A percentile compares a stretch with the other conserved stretches of the same genome.
phyloP scores from a whole-genome alignment of 37 sponge, comb jelly and placozoan species.

The Ephydatia muelleri region DNA sequence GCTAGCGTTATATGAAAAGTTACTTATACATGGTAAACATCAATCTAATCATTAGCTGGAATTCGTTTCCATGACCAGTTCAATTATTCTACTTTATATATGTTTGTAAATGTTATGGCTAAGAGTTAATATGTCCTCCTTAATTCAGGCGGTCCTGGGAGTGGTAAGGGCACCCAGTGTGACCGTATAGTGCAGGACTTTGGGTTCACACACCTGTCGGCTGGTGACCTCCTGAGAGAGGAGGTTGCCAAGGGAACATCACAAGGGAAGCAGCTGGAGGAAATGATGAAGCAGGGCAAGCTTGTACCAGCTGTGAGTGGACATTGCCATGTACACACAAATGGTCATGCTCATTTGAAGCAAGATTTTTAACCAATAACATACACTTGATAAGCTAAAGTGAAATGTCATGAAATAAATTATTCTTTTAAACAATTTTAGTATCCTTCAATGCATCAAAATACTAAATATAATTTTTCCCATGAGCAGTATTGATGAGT shows the following conservation, averaged over 20 bases:
- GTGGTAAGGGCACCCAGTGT: slow-evolving; percentile 92
- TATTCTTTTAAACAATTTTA: no score
- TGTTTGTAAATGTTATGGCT: background rate
- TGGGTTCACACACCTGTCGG: slow-evolving; percentile 76
- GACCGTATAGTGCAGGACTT: slow-evolving; percentile 56
- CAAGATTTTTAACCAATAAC: no score
- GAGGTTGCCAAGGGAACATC: slow-evolving; percentile 79
- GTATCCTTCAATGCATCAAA: no score
- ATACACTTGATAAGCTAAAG: no score
- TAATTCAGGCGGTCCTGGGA: slow-evolving; percentile 83
- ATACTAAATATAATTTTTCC: no score
- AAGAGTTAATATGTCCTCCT: background rate
- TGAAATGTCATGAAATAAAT: no score
- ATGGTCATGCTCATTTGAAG: no score
- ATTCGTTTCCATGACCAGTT: background rate
- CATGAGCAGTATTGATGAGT: no score
- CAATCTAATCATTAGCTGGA: no score
- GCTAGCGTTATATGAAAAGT: no score
- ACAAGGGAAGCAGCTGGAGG: slow-evolving; percentile 62
- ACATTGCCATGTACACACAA: background rate
- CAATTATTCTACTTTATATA: no score
- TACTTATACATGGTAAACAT: no score
- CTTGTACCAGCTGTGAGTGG: slow-evolving; percentile 70
- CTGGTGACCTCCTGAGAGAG: slow-evolving; percentile 84
- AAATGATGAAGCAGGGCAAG: slow-evolving; percentile 76